phyloP scores from a whole-genome alignment of 1,140 invertebrate species.

The Caenorhabditis remanei region DNA sequence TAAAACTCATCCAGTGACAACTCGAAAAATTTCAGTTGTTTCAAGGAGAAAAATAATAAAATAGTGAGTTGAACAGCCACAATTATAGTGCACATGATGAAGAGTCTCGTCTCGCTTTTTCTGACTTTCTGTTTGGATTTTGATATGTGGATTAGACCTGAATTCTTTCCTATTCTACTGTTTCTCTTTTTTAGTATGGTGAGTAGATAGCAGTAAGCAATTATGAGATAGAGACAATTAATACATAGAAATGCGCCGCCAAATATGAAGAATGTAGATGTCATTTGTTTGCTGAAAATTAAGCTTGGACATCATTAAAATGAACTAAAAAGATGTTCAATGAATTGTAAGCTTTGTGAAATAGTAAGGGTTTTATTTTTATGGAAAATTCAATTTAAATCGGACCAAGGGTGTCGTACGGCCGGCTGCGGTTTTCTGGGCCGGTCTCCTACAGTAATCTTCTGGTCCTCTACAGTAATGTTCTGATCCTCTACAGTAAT shows the following conservation, averaged over 20 bases:
- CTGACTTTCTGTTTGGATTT: neutral
- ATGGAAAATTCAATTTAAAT: no score
- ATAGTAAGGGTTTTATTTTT: no score
- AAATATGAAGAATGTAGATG: neutral
- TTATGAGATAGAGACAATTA: slow-evolving; percentile 10
- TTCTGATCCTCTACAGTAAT: no score
- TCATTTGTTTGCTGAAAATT: slow-evolving; percentile 27
- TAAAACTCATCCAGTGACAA: slow-evolving; percentile 23
- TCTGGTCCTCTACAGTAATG: no score
- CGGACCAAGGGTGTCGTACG: no score
- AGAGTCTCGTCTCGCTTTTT: neutral
- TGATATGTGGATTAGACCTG: neutral
- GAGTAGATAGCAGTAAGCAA: slow-evolving; percentile 7
- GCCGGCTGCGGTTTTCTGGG: no score
- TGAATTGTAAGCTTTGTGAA: no score
- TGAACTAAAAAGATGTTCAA: no score
- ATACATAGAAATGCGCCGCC: neutral
- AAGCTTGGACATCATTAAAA: no score
- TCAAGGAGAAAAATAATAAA: slow-evolving; percentile 4
- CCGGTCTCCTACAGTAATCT: no score
- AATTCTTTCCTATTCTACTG: neutral
- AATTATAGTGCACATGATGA: slow-evolving; percentile 35
- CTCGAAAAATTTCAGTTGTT: neutral
- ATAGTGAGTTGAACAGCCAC: slow-evolving; percentile 33
- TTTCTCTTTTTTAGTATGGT: neutral